Evolutionary conservation across 2,888 invertebrate species (phyloP).

Genomic region (Emmelina monodactyla): DNA sequence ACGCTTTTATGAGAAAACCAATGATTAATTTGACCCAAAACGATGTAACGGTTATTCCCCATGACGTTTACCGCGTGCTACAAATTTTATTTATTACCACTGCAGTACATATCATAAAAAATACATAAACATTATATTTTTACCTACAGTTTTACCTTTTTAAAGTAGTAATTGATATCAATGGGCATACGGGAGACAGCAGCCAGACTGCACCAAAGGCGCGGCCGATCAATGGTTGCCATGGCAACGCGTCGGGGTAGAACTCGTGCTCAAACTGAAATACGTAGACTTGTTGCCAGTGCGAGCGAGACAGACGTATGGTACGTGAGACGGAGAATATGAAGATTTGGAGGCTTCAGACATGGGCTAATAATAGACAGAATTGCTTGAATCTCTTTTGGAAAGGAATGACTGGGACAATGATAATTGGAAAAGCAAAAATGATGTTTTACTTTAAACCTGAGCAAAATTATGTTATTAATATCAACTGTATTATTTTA

Average conservation of each 20-base stretch:
- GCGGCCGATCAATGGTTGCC: conserved; percentile 57
- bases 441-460: not conserved
- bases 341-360: not conserved
- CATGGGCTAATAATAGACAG: too few relatives aligned
- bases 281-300: conserved; percentile 25
- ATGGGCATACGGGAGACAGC: too few relatives aligned
- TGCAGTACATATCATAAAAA: too few relatives aligned
- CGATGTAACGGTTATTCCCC: too few relatives aligned
- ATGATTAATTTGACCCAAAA: too few relatives aligned
- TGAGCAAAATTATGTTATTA: not conserved
- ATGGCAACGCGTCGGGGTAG: conserved; percentile 52
- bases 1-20: too few relatives aligned
- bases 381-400: not conserved
- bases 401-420: not conserved
- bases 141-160: too few relatives aligned
- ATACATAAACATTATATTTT: too few relatives aligned
- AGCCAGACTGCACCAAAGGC: conserved; percentile 57
- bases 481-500: not conserved
- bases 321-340: not conserved
- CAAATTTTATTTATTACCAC: too few relatives aligned
- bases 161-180: too few relatives aligned
- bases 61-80: too few relatives aligned
- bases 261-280: conserved; percentile 35
- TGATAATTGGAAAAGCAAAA: not conserved
- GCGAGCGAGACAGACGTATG: not conserved